A percentile compares a stretch with the other conserved stretches of the same genome.
These are phyloP conservation scores for Aurelia aurita DNA, from an alignment of 30 jellyfish, hydroid and myxozoan species.

Conservation along the genomic window DNA sequence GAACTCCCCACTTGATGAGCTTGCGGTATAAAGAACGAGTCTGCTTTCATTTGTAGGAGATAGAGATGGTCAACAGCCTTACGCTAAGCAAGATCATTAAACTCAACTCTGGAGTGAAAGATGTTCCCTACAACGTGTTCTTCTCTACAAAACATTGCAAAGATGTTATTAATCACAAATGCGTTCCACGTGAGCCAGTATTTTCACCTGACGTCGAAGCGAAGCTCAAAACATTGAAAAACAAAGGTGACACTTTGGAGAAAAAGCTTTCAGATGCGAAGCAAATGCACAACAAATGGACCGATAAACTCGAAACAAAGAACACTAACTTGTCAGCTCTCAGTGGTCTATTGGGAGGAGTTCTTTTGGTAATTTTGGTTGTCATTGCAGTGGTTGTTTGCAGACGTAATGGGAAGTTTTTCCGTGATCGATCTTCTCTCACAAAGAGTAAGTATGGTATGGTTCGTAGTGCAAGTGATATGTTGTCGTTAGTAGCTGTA, in stretches of 20 bases:
- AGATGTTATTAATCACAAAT: constrained; percentile 72
- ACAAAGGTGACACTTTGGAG: neutral
- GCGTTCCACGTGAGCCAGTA: constrained; percentile 56
- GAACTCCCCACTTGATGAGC: too few relatives aligned
- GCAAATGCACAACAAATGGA: neutral
- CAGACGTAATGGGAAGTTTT: neutral
- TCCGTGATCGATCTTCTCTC: neutral
- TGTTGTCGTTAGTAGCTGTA: constrained; percentile 1
- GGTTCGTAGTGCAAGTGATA: constrained; percentile 19
- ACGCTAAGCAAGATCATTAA: constrained; percentile 82
- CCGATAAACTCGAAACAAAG: neutral
- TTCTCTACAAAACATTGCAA: constrained; percentile 82
- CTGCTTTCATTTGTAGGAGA: constrained; percentile 63
- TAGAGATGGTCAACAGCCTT: constrained; percentile 75
- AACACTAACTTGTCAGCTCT: neutral
- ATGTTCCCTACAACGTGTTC: constrained; percentile 89
- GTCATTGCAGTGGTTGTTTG: neutral
- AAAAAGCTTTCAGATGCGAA: neutral
- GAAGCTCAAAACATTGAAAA: neutral
- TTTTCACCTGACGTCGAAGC: neutral
- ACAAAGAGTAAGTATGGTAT: constrained; percentile 35
- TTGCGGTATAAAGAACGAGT: too few relatives aligned
- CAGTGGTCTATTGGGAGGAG: neutral
- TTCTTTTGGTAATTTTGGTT: neutral
- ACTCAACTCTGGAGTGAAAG: constrained; percentile 80